phyloP scores from a whole-genome alignment of 1,140 invertebrate genomes.

The Dendrolimus punctatus region DNA sequence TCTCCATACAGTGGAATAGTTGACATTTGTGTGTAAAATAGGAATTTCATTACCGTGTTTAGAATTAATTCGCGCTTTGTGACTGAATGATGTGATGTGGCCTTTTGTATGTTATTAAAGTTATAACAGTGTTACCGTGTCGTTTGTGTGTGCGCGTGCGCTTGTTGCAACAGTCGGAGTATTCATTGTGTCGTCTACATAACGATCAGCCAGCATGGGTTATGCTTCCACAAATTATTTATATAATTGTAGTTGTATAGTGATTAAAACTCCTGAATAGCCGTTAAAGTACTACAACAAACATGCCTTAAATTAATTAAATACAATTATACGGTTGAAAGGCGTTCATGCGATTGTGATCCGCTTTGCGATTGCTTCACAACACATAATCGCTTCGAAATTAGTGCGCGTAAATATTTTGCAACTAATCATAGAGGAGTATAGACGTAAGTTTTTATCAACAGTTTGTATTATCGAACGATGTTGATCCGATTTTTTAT shows the following conservation, averaged over 20 bases:
- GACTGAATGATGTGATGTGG: slow-evolving; percentile 70
- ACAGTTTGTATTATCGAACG: slow-evolving; percentile 61
- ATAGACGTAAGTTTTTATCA: slow-evolving; percentile 68
- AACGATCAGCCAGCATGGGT: slow-evolving; percentile 33
- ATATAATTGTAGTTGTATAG: slow-evolving; percentile 26
- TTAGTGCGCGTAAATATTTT: slow-evolving; percentile 28
- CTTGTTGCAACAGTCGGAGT: slow-evolving; percentile 55
- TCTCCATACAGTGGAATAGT: slow-evolving; percentile 17
- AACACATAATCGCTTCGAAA: slow-evolving; percentile 44
- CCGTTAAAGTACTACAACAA: slow-evolving; percentile 47
- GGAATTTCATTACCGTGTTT: slow-evolving; percentile 20
- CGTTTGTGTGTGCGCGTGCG: slow-evolving; percentile 46
- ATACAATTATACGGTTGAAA: slow-evolving; percentile 13
- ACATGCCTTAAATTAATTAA: slow-evolving; percentile 52
- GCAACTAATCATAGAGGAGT: slow-evolving; percentile 41
- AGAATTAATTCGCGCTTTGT: slow-evolving; percentile 54
- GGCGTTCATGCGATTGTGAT: slow-evolving; percentile 8
- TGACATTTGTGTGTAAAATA: slow-evolving; percentile 32
- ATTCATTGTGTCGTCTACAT: slow-evolving; percentile 39
- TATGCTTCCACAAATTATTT: slow-evolving; percentile 51
- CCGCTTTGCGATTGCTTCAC: slow-evolving; percentile 41
- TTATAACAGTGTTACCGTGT: slow-evolving; percentile 39
- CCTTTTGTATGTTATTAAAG: slow-evolving; percentile 64
- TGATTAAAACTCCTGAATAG: slow-evolving; percentile 37
- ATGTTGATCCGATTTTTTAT: slow-evolving; percentile 53